These are phyloP conservation scores for Cassiopea andromeda DNA, from an alignment of 30 jellyfish, hydroid and myxozoan genomes.

Conservation along the genomic window DNA sequence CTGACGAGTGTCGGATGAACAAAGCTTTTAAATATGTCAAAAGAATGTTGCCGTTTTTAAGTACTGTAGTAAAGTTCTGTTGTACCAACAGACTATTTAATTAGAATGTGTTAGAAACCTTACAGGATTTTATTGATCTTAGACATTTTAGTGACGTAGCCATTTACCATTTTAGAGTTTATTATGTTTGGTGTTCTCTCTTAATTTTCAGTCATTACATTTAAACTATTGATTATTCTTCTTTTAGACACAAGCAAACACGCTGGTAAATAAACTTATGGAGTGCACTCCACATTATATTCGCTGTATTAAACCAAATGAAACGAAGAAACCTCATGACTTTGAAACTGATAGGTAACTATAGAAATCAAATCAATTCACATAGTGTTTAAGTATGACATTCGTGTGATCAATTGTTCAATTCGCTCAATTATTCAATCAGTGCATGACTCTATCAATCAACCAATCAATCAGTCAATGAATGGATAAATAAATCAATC, in stretches of 20 bases:
- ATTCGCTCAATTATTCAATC: neutral
- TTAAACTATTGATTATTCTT: neutral
- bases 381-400: neutral
- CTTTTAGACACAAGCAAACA: constrained; percentile 92
- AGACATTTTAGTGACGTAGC: too few relatives aligned
- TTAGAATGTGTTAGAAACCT: too few relatives aligned
- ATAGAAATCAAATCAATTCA: neutral
- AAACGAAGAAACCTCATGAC: constrained; percentile 97
- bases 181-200: too few relatives aligned
- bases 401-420: neutral
- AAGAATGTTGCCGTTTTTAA: too few relatives aligned
- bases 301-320: constrained; percentile 99
- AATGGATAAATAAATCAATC: neutral
- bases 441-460: neutral
- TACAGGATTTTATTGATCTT: too few relatives aligned
- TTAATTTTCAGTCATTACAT: too few relatives aligned
- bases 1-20: too few relatives aligned
- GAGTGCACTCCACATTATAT: constrained; percentile 97
- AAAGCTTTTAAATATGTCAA: too few relatives aligned
- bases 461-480: neutral
- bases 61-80: too few relatives aligned
- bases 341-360: constrained; percentile 92
- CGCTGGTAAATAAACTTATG: constrained; percentile 90
- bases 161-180: too few relatives aligned
- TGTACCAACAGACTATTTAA: too few relatives aligned